phyloP scores from a whole-genome alignment of 2,888 invertebrate species.

The Dicranocentrus wangi region DNA sequence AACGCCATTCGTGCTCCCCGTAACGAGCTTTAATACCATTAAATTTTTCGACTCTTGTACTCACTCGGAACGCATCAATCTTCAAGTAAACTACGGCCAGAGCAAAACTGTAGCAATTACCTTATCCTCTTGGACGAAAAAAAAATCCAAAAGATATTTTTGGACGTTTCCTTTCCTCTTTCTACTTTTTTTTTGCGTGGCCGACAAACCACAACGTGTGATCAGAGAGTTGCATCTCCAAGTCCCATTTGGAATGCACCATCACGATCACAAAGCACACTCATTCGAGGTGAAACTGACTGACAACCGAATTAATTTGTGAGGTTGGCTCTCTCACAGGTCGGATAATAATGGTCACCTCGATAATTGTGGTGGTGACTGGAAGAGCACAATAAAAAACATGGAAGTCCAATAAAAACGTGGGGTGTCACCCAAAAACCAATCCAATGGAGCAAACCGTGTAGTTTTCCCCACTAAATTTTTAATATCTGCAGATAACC shows the following conservation, averaged over 20 bases:
- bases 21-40: constrained; percentile 40
- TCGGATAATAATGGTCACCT: constrained; percentile 44
- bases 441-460: neutral
- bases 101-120: constrained; percentile 33
- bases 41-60: constrained; percentile 24
- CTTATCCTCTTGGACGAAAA: too few species aligned
- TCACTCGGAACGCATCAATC: constrained; percentile 47
- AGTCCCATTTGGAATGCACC: neutral
- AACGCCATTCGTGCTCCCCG: constrained; percentile 9
- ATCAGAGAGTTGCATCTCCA: constrained; percentile 38
- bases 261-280: too few species aligned
- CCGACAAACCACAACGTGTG: constrained; percentile 52
- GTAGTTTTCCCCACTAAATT: constrained; percentile 27
- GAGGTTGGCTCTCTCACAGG: constrained; percentile 47
- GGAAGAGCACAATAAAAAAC: constrained; percentile 34
- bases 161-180: neutral
- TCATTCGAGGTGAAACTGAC: constrained; percentile 24
- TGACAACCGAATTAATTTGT: constrained; percentile 68
- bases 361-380: constrained; percentile 40
- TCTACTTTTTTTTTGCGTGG: neutral
- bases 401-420: constrained; percentile 4
- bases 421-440: neutral
- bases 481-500: constrained; percentile 27
- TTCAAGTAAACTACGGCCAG: constrained; percentile 14
- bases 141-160: too few species aligned